Conservation (phyloP, 1,140 invertebrate genomes). For the Pararge aegeria region DNA sequence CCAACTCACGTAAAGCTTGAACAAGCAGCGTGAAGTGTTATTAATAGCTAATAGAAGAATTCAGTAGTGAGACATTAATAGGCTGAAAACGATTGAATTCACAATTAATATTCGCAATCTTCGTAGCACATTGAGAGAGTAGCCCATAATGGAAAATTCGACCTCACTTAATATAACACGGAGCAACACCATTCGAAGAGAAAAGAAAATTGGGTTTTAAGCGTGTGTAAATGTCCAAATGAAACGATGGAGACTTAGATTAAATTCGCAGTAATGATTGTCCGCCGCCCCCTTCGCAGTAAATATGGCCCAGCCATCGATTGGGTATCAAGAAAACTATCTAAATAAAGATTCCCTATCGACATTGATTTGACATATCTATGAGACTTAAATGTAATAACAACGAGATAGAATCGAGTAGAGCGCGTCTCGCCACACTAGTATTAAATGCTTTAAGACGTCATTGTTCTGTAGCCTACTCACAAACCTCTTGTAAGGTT, state of each 20-base stretch:
- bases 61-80: not conserved
- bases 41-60: not conserved
- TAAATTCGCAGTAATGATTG: conserved; percentile 20
- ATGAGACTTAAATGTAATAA: conserved; percentile 47
- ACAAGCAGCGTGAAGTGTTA: too few relatives aligned
- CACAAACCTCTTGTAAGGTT: too few relatives aligned
- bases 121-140: not conserved
- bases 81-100: not conserved
- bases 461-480: conserved; percentile 18
- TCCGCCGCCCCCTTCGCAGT: conserved; percentile 27
- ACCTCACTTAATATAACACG: conserved; percentile 2
- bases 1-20: too few relatives aligned
- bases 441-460: conserved; percentile 35
- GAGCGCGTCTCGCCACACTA: conserved; percentile 33
- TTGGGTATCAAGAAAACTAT: conserved; percentile 34
- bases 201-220: conserved; percentile 10
- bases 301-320: conserved; percentile 28
- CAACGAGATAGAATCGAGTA: conserved; percentile 40
- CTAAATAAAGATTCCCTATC: conserved; percentile 49
- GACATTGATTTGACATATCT: conserved; percentile 50
- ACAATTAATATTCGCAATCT: not conserved
- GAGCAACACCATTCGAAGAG: conserved; percentile 2
- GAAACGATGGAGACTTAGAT: conserved; percentile 12
- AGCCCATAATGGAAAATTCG: not conserved
- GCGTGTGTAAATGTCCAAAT: conserved; percentile 17